Evolutionary conservation across 2,797 vertebrate genomes (phyloP).

Genomic region (Nyctibius grandis): DNA sequence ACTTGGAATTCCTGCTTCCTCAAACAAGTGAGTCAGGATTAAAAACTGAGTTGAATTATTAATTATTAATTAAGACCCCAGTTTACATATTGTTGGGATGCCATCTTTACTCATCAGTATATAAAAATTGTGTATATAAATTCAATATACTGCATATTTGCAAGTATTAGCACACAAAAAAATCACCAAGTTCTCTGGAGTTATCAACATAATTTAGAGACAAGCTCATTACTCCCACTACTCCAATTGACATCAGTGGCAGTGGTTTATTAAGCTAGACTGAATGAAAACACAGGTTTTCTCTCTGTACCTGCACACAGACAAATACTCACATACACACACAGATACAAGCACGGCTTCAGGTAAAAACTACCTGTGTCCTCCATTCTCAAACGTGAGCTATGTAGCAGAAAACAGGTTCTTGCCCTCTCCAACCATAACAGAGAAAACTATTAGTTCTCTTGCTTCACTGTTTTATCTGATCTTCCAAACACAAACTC

Average conservation of each 20-base stretch:
- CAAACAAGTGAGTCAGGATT: background rate
- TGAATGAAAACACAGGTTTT: background rate
- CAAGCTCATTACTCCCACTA: background rate
- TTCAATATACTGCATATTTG: background rate
- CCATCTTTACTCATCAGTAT: background rate
- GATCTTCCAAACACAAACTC: background rate
- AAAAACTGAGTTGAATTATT: background rate
- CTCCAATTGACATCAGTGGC: background rate
- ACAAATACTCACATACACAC: background rate
- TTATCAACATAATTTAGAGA: background rate
- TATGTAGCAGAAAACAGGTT: background rate
- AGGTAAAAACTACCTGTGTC: background rate
- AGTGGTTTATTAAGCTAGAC: background rate
- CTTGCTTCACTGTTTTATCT: background rate
- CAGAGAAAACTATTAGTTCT: background rate
- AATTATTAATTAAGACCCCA: background rate
- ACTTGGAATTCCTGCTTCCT: background rate
- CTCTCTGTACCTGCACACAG: background rate
- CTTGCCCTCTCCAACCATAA: background rate
- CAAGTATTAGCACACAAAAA: background rate
- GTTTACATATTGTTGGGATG: background rate
- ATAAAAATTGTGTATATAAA: background rate
- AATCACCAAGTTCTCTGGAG: background rate
- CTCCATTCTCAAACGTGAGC: background rate
- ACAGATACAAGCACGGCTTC: background rate